phyloP scores from a whole-genome alignment of 2,888 invertebrate genomes.

The Neoitamus cyanurus region DNA sequence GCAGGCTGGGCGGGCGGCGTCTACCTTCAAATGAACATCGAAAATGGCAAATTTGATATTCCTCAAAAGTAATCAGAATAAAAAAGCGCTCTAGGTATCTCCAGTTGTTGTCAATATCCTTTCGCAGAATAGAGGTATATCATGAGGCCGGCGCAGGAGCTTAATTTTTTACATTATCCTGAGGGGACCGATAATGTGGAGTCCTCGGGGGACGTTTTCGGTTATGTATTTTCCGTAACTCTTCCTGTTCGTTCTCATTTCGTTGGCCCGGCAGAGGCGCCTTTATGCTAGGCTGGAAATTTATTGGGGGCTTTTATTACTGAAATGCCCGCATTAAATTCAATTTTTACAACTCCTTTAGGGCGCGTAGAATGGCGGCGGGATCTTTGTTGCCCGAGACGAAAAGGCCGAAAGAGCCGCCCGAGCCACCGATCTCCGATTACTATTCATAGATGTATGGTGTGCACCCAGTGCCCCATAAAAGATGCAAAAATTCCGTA shows the following conservation, averaged over 20 bases:
- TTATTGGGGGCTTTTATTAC: conserved; percentile 47
- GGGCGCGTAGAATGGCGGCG: conserved; percentile 2
- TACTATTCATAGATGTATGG: conserved; percentile 45
- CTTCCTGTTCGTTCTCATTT: conserved; percentile 22
- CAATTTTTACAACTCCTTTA: conserved; percentile 49
- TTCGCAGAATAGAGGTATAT: conserved; percentile 7
- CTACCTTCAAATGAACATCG: conserved; percentile 25
- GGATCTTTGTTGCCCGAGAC: conserved; percentile 2
- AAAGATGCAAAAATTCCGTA: conserved; percentile 43
- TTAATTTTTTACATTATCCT: conserved; percentile 51
- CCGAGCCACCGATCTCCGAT: conserved; percentile 32
- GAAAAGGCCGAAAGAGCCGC: not conserved
- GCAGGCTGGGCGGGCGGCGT: not conserved
- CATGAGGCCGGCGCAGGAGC: conserved; percentile 23
- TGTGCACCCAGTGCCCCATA: conserved; percentile 46
- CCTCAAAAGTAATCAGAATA: conserved; percentile 46
- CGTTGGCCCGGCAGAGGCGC: not conserved
- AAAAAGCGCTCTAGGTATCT: conserved; percentile 41
- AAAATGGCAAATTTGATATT: conserved; percentile 47
- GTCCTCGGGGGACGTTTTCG: conserved; percentile 42
- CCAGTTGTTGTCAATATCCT: conserved; percentile 46
- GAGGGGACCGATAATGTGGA: conserved; percentile 47
- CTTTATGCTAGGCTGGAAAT: conserved; percentile 45
- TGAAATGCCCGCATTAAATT: conserved; percentile 48
- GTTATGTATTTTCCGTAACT: conserved; percentile 38